Evolutionary conservation across 2,113 vertebrate species (phyloP), one percentile per base, ranked within the genome.

Genomic region (Ia io): DNA sequence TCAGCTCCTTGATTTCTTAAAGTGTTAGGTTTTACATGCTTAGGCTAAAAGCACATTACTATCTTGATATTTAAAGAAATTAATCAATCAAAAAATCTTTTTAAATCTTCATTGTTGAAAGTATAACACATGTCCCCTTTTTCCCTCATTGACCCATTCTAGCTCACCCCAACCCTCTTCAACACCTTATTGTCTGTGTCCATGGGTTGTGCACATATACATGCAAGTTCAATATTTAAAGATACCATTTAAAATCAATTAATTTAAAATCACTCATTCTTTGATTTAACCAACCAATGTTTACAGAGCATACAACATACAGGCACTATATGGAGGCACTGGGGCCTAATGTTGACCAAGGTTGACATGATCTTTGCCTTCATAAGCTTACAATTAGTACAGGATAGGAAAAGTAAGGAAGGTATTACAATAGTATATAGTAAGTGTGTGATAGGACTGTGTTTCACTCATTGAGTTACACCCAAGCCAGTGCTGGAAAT

Each of bases 231-330:
- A 61, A 1, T 78, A 18, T 76, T 53, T 84, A 23, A 83, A 67
- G 51, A 76, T 77, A 40, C 22, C 35, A 53, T 23, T 30, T 30
- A 42, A 92, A 74, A 76, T 69, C 22, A 71, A 0, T 69, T 22
- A 69, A 42, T 83, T 91, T 71, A 74, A 95, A 95, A 76, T 63
- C 35, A 74, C 6, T 53, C 25, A 69, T 69, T 93, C 25, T 89
- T 89, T 84, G 4, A 65, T 65, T 80, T 95, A 96, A 88, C 23
- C 42, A 73, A 32, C 0, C 42, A 63, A 4, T 32, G n/a, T 25
- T 69, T 85, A 28, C 22, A 63, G 14, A 84, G 44, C 1, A 73
- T 35, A 30, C 8, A 56, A 49, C 35, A n/a, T 71, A 44, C 11
- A 91, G 42, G 30, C 9, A 40, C 49, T 70, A 9, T 30, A 25